Evolutionary conservation across 2,113 vertebrate genomes (phyloP).

Genomic region (Dicrurus megarhynchus): DNA sequence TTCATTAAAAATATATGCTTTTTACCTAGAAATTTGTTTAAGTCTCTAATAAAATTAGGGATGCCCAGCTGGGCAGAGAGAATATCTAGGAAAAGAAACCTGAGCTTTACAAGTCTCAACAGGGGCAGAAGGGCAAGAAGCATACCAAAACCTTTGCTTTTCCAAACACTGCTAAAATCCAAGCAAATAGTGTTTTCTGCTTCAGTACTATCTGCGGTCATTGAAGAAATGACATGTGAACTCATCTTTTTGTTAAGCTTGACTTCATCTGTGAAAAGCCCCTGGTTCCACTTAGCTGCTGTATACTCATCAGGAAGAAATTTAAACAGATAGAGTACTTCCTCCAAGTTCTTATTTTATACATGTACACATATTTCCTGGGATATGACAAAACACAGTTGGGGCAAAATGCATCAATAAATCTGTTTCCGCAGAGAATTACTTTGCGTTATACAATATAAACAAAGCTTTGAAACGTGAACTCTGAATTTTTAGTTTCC

Average conservation of each 20-base stretch:
- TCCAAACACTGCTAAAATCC: slow-evolving; percentile 4
- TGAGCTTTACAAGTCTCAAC: not conserved
- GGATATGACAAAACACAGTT: not conserved
- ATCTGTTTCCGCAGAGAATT: not conserved
- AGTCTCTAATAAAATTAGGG: not conserved
- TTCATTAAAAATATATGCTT: not conserved
- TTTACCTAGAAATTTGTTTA: not conserved
- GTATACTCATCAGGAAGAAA: not conserved
- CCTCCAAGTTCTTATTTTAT: not conserved
- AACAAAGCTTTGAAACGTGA: not conserved
- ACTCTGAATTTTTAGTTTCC: not conserved
- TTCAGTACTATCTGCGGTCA: not conserved
- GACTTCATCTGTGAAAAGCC: slow-evolving; percentile 12
- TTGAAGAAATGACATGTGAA: not conserved
- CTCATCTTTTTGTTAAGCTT: not conserved
- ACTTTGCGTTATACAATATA: not conserved
- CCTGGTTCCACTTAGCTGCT: not conserved
- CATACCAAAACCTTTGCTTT: slow-evolving; percentile 1
- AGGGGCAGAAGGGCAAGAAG: not conserved
- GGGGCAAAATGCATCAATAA: not conserved
- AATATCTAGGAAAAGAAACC: not conserved
- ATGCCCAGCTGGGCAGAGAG: not conserved
- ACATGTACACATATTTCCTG: not conserved
- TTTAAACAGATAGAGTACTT: not conserved
- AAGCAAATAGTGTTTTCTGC: slow-evolving; percentile 7